A percentile compares a stretch with the other conserved stretches of the same genome.
Conservation (phyloP, 2,797 vertebrate genomes). For the Morus bassanus region DNA sequence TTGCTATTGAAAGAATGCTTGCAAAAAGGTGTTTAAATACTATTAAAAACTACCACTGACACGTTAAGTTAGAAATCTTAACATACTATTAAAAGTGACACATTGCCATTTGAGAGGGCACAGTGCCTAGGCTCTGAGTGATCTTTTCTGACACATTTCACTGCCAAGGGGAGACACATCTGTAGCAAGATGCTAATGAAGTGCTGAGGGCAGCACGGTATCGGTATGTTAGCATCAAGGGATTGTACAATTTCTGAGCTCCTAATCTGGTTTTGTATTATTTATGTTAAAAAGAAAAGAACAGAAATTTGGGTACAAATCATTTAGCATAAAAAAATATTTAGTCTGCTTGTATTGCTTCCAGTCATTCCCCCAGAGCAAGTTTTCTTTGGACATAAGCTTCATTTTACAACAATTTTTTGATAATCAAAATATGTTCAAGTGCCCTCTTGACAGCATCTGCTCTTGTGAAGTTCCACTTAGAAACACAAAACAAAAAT, state of each 20-base stretch:
- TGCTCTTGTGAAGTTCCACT: neutral
- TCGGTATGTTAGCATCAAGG: neutral
- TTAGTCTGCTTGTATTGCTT: neutral
- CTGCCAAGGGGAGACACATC: neutral
- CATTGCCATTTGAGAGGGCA: neutral
- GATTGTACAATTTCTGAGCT: neutral
- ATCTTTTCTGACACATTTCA: neutral
- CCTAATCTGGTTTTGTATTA: neutral
- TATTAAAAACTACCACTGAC: neutral
- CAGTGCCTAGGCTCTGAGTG: neutral
- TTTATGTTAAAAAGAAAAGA: neutral
- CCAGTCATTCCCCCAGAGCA: neutral
- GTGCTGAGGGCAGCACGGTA: neutral
- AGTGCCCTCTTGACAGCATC: neutral
- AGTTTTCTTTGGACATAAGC: neutral
- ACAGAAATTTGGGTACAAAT: neutral
- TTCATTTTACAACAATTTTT: neutral
- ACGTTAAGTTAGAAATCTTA: neutral
- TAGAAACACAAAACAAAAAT: neutral
- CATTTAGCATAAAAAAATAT: neutral
- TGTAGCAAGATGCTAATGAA: neutral
- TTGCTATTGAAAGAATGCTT: neutral
- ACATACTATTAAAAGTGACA: neutral
- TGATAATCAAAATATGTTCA: neutral
- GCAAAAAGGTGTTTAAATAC: neutral